phyloP scores from a whole-genome alignment of 2,113 vertebrate species.

The Megaptera novaeangliae region DNA sequence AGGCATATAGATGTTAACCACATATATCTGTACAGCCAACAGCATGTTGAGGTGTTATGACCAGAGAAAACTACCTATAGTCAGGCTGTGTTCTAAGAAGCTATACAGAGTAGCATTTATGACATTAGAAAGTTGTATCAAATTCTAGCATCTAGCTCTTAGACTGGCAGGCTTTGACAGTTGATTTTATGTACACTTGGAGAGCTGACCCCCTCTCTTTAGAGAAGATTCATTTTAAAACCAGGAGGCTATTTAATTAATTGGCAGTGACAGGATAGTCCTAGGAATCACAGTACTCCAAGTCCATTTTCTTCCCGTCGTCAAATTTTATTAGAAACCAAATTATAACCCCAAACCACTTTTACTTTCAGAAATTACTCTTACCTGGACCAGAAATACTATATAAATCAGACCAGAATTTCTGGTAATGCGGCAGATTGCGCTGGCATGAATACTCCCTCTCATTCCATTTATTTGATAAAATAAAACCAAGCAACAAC shows the following conservation, averaged over 20 bases:
- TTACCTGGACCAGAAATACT: background rate
- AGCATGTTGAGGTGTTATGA: background rate
- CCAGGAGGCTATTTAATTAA: background rate
- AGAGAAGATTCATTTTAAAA: background rate
- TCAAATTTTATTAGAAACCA: background rate
- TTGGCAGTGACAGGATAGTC: background rate
- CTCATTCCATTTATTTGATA: background rate
- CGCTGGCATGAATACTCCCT: background rate
- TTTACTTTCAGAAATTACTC: constrained; percentile 9
- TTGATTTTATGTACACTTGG: background rate
- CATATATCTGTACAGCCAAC: background rate
- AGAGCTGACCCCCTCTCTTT: background rate
- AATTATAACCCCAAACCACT: background rate
- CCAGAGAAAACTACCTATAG: background rate
- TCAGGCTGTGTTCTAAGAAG: background rate
- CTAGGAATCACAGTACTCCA: background rate
- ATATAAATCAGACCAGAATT: background rate
- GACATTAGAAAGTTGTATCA: background rate
- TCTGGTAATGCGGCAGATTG: background rate
- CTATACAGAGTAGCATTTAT: background rate
- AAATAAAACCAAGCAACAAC: background rate
- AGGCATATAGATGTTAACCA: background rate
- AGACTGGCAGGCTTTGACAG: background rate
- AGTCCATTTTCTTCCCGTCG: background rate
- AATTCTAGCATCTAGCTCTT: background rate